A percentile compares a stretch with the other conserved stretches of the same genome.
Evolutionary conservation across 2,888 invertebrate genomes (phyloP).

Genomic region (Strigamia crassipes): DNA sequence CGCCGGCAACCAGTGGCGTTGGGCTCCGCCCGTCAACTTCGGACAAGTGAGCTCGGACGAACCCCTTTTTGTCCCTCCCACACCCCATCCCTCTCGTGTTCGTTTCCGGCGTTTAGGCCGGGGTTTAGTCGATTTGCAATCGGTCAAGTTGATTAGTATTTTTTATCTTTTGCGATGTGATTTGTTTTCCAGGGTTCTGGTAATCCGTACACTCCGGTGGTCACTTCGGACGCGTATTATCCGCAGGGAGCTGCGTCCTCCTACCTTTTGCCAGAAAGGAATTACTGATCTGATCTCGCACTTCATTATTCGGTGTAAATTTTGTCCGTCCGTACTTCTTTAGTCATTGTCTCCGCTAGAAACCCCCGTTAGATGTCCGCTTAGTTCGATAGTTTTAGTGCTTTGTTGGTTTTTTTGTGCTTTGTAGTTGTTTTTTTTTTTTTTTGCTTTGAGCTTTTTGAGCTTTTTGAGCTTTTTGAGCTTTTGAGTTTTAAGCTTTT

Average conservation of each 20-base stretch:
- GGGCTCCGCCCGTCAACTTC: conserved; percentile 49
- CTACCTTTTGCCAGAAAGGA: conserved; percentile 50
- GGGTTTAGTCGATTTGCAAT: neutral
- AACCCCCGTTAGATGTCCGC: neutral
- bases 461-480: neutral
- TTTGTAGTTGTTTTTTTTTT: too few species aligned
- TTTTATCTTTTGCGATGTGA: neutral
- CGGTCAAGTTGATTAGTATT: neutral
- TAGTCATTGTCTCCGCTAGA: neutral
- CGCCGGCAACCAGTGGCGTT: conserved; percentile 45
- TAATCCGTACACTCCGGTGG: conserved; percentile 43
- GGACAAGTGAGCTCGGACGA: conserved; percentile 47
- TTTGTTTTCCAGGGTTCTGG: conserved; percentile 34
- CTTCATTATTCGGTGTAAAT: conserved; percentile 13
- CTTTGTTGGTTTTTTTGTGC: too few species aligned
- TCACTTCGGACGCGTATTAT: neutral
- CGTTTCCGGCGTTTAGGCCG: neutral
- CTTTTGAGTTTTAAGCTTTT: neutral
- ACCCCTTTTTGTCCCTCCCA: too few species aligned
- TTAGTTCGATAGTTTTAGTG: too few species aligned
- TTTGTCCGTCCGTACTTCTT: neutral
- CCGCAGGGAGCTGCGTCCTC: conserved; percentile 46
- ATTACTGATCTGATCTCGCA: conserved; percentile 49
- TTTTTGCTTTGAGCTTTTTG: too few species aligned
- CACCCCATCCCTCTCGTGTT: too few species aligned